Evolutionary conservation across 2,113 vertebrate genomes (phyloP).

Genomic region (Phainopepla nitens): DNA sequence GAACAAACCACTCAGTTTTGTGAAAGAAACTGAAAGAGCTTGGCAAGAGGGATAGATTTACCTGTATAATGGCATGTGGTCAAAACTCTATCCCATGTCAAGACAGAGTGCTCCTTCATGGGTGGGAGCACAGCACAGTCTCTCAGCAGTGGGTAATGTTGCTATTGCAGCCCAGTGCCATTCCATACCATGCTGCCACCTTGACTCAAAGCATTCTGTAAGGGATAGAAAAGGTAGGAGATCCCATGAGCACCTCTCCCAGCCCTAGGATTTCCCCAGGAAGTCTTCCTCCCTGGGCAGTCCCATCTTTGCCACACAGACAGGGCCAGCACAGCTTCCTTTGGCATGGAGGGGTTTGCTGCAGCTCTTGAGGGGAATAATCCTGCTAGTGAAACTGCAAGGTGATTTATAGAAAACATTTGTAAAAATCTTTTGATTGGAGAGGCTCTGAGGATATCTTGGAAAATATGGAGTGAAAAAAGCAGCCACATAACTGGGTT

Average conservation of each 20-base stretch:
- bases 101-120: neutral
- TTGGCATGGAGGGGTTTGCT: neutral
- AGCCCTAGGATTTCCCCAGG: neutral
- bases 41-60: neutral
- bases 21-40: neutral
- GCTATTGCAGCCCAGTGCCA: neutral
- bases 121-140: accelerated
- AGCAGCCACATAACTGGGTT: neutral
- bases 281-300: neutral
- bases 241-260: neutral
- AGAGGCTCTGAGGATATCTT: neutral
- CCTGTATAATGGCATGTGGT: neutral
- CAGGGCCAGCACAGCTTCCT: neutral
- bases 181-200: neutral
- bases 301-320: neutral
- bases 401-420: neutral
- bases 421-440: neutral
- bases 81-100: neutral
- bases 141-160: neutral
- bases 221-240: neutral
- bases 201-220: neutral
- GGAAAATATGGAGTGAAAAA: neutral
- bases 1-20: neutral
- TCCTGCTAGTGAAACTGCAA: neutral
- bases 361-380: neutral